Conservation (phyloP, 1,140 invertebrate genomes). For the Rhagoletis pomonella region DNA sequence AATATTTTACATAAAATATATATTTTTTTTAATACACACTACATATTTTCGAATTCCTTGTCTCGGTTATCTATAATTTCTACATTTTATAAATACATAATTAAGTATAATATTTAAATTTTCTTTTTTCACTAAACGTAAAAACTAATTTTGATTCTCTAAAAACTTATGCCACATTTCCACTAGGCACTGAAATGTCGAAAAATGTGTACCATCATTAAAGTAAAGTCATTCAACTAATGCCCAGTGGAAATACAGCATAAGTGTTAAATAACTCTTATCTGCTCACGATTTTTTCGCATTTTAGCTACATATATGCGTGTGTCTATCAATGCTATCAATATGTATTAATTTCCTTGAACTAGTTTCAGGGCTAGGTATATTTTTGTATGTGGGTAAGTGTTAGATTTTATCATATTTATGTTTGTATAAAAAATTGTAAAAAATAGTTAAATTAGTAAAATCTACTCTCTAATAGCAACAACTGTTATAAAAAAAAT, state of each 20-base stretch:
- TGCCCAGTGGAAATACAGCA: no score
- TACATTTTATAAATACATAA: not conserved
- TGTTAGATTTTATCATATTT: not conserved
- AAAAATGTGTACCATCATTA: no score
- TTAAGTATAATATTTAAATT: constrained; percentile 55
- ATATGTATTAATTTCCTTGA: not conserved
- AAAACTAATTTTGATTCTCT: constrained; percentile 70
- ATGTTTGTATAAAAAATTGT: constrained; percentile 11
- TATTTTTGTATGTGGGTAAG: not conserved
- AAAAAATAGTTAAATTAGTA: constrained; percentile 11
- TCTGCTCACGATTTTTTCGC: no score
- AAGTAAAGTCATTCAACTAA: no score
- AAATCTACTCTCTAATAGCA: not conserved
- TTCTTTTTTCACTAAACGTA: constrained; percentile 64
- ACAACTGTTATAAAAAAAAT: not conserved
- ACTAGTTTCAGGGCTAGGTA: not conserved
- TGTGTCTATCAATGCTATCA: no score
- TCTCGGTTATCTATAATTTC: not conserved
- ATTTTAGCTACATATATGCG: not conserved
- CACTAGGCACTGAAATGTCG: no score
- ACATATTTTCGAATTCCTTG: not conserved
- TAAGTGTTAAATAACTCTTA: no score
- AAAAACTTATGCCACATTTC: not conserved
- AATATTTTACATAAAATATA: constrained; percentile 10
- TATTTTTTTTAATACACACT: not conserved